Percentiles rank a stretch among this genome's conserved stretches.
Conservation (phyloP, 2,888 invertebrate genomes). For the Leptopterna dolabrata region DNA sequence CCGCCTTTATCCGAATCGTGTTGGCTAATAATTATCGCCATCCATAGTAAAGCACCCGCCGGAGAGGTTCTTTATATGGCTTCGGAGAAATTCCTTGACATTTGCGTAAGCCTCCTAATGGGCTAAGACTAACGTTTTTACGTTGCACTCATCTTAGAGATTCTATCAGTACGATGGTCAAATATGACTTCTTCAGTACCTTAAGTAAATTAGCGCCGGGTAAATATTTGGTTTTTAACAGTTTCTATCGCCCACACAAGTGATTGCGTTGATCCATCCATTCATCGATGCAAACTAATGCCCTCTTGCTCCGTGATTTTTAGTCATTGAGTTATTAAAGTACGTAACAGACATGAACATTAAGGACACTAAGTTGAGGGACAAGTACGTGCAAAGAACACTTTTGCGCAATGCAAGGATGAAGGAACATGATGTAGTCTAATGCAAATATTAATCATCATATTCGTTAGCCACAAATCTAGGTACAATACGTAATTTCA, state of each 20-base stretch:
- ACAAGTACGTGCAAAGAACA: no score
- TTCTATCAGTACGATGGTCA: neutral
- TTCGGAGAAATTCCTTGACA: neutral
- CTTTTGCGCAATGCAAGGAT: no score
- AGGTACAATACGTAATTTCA: no score
- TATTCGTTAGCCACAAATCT: no score
- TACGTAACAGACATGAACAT: no score
- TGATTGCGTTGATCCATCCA: no score
- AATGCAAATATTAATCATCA: no score
- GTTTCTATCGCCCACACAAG: neutral
- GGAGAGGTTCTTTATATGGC: neutral
- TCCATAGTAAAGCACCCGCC: neutral
- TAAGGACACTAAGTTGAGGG: no score
- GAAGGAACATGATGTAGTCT: no score
- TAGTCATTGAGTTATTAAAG: neutral
- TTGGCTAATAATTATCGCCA: constrained; percentile 3
- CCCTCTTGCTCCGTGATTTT: no score
- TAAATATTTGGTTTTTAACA: neutral
- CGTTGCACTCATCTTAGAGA: neutral
- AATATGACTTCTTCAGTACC: neutral
- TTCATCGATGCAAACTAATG: no score
- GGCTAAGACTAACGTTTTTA: neutral
- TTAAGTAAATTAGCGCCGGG: no score
- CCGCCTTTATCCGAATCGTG: neutral
- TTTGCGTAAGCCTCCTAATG: neutral